Conservation (phyloP, 2,797 vertebrate species). For the Cossypha dichroa region DNA sequence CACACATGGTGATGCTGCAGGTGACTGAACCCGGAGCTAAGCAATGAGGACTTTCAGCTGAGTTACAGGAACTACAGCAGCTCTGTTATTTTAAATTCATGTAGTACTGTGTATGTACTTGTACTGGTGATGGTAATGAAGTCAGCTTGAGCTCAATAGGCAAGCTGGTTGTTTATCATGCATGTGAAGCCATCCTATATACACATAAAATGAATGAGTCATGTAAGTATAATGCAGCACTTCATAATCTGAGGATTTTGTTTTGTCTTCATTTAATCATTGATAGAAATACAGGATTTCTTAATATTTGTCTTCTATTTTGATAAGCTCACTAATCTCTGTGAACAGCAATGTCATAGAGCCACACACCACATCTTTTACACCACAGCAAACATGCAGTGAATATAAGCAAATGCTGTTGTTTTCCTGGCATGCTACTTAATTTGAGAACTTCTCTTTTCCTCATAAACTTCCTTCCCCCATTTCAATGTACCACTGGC, state of each 20-base stretch:
- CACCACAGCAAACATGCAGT: background rate
- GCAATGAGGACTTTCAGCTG: background rate
- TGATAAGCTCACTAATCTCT: slow-evolving; percentile 9
- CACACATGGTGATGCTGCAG: rapidly evolving
- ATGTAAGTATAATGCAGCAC: background rate
- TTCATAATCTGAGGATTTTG: slow-evolving; percentile 2
- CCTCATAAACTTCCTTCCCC: background rate
- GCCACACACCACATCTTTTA: background rate
- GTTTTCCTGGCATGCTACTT: background rate
- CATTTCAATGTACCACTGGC: background rate
- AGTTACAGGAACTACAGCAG: slow-evolving; percentile 35
- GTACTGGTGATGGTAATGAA: slow-evolving; percentile 52
- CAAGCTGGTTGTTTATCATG: slow-evolving; percentile 29
- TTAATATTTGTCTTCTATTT: slow-evolving; percentile 38
- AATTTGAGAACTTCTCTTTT: background rate
- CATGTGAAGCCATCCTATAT: background rate
- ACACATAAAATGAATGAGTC: slow-evolving; percentile 34
- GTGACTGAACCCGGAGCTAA: background rate
- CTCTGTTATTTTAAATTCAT: slow-evolving; percentile 30
- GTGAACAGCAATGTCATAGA: background rate
- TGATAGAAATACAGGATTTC: slow-evolving; percentile 29
- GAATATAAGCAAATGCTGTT: background rate
- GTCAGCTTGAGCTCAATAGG: background rate
- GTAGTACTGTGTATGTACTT: slow-evolving; percentile 1
- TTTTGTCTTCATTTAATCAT: slow-evolving; percentile 41